phyloP scores from a whole-genome alignment of 2,113 vertebrate species.

The Nerophis lumbriciformis region DNA sequence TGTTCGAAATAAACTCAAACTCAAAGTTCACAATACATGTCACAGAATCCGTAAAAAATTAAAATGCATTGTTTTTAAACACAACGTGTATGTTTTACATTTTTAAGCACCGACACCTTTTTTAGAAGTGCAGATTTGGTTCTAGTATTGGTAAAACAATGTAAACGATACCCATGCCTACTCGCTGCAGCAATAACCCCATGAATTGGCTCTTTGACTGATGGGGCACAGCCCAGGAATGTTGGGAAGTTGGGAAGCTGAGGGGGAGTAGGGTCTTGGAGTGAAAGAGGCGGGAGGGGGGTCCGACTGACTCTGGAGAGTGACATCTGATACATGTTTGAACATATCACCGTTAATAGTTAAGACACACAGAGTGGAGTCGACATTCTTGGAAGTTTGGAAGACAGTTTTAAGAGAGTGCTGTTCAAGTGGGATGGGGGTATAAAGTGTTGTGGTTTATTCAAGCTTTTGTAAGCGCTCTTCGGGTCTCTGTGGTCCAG shows the following conservation, averaged over 20 bases:
- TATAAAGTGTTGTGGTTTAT: constrained; percentile 24
- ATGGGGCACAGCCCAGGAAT: constrained; percentile 67
- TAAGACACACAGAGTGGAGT: constrained; percentile 38
- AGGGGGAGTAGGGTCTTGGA: constrained; percentile 47
- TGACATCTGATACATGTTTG: constrained; percentile 66
- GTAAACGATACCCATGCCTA: constrained; percentile 21
- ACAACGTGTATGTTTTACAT: too few species aligned
- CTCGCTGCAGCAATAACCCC: constrained; percentile 63
- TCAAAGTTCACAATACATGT: too few species aligned
- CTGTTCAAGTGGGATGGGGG: constrained; percentile 20
- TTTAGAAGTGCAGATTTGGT: too few species aligned
- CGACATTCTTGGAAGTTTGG: constrained; percentile 45
- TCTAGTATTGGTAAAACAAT: too few species aligned
- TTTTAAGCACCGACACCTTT: too few species aligned
- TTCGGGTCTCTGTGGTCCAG: constrained; percentile 5
- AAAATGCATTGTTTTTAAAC: too few species aligned
- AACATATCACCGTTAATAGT: constrained; percentile 61
- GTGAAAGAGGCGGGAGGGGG: constrained; percentile 46
- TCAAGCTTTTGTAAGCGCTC: constrained; percentile 29
- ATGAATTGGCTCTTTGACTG: constrained; percentile 73
- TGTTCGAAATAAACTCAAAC: too few species aligned
- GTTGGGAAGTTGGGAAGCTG: constrained; percentile 65
- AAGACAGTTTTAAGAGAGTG: constrained; percentile 29
- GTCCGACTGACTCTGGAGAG: constrained; percentile 46
- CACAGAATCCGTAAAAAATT: too few species aligned